Evolutionary conservation across 2,797 vertebrate species (phyloP).

Genomic region (Hafferia zeledoni): DNA sequence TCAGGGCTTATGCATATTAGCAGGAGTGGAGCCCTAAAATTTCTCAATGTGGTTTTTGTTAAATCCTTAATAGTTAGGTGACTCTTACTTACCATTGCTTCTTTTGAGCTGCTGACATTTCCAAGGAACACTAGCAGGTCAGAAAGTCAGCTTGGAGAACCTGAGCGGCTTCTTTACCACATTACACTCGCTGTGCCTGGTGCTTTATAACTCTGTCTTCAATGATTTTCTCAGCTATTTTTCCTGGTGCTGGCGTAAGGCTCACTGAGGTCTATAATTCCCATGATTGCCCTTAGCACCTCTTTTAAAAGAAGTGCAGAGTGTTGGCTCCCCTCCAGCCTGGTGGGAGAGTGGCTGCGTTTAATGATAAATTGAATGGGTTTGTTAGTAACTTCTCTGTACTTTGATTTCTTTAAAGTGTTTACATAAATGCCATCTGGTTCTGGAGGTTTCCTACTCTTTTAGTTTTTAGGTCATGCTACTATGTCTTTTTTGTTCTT

Average conservation of each 20-base stretch:
- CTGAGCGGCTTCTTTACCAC: slow-evolving; percentile 60
- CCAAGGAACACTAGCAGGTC: slow-evolving; percentile 63
- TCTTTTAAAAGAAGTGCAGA: slow-evolving; percentile 63
- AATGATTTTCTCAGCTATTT: slow-evolving; percentile 72
- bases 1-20: neutral
- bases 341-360: slow-evolving; percentile 48
- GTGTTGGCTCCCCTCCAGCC: slow-evolving; percentile 64
- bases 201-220: slow-evolving; percentile 76
- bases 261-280: slow-evolving; percentile 75
- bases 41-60: neutral
- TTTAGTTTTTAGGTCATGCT: neutral
- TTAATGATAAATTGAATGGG: slow-evolving; percentile 68
- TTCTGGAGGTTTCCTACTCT: neutral
- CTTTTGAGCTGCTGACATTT: slow-evolving; percentile 63
- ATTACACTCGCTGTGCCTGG: slow-evolving; percentile 35
- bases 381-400: slow-evolving; percentile 53
- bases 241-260: slow-evolving; percentile 74
- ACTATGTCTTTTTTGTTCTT: neutral
- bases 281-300: slow-evolving; percentile 76
- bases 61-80: neutral
- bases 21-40: neutral
- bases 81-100: slow-evolving; percentile 4
- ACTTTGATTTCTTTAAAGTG: neutral
- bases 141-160: slow-evolving; percentile 64
- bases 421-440: slow-evolving; percentile 8